Evolutionary conservation across 1,140 invertebrate genomes (phyloP), one percentile per base, ranked within the genome.

Genomic region (Drosophila lini): DNA sequence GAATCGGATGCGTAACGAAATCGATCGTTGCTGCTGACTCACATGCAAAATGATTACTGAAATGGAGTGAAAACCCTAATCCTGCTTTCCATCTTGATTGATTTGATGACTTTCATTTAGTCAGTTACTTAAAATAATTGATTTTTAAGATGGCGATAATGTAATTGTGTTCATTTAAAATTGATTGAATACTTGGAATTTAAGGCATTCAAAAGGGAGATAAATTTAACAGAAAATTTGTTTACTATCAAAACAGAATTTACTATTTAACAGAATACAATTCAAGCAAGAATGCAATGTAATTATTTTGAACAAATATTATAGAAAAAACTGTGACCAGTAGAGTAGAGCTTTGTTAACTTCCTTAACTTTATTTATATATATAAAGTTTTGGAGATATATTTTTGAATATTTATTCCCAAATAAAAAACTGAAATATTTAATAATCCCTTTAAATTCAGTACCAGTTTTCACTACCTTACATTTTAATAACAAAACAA

Each of bases 21-120:
- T 88, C 59, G 83, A 85, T 88, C 75, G 36, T 63, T 75, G 31
- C 32, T 78, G 81, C 52, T 81, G 81, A 76, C 59, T 82, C 60
- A 69, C 48, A 55, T 25, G 56, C 40, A 44, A 64, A 45, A 36
- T 63, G 44, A 52, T 65, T 67, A 34, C 38, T 11, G 32, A 34
- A 68, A 50, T 48, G 36, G 15, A 41, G 41, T 38, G 22, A 47
- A 56, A 63, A 50, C 6, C 56, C 22, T 15, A 48, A 34, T 36
- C 52, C 32, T 36, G 19, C 38, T 31, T 73, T 47, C 28, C n/a
- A 42, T 59, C 28, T 48, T 74, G 69, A 63, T 74, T 55, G 38
- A 74, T 74, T 74, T 2, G 44, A 16, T 67, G 64, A 52, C 45
- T 67, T 42, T 10, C 19, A 63, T 40, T 47, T 36, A 36, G 31